These are phyloP conservation scores for Drosophila paramelanica DNA, from an alignment of 2,888 invertebrate genomes.

Conservation along the genomic window DNA sequence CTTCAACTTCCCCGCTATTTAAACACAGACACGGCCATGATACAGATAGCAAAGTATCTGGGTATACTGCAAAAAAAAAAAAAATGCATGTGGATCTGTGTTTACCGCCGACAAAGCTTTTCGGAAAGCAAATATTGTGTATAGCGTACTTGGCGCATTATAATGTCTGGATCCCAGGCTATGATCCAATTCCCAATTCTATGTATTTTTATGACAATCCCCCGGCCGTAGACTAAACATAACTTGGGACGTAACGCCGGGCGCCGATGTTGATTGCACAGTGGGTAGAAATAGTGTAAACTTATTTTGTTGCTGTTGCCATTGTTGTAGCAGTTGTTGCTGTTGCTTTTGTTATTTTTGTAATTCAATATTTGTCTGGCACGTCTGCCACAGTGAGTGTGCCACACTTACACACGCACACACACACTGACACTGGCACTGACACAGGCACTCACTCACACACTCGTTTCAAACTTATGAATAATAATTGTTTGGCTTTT, in stretches of 20 bases:
- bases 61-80: not conserved
- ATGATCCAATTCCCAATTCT: conserved; percentile 22
- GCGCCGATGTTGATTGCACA: conserved; percentile 45
- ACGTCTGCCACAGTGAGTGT: conserved; percentile 40
- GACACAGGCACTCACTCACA: not conserved
- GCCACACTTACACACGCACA: conserved; percentile 12
- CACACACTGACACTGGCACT: not conserved
- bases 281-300: conserved; percentile 36
- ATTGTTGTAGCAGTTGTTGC: not conserved
- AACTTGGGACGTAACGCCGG: conserved; percentile 10
- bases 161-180: conserved; percentile 1
- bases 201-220: not conserved
- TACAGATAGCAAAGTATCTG: not conserved
- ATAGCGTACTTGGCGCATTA: not conserved
- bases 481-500: conserved; percentile 71
- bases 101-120: not conserved
- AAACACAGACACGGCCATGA: conserved; percentile 30
- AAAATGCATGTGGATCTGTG: too few relatives aligned
- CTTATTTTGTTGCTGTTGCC: conserved; percentile 7
- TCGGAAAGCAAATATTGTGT: conserved; percentile 1
- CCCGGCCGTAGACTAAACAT: conserved; percentile 48
- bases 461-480: conserved; percentile 42
- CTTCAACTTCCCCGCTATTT: conserved; percentile 11
- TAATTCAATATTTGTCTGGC: conserved; percentile 69
- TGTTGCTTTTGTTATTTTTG: conserved; percentile 39